Percentiles rank a stretch among this genome's conserved stretches.
phyloP scores from a whole-genome alignment of 2,888 invertebrate genomes.

The Drosophila macrothrix region DNA sequence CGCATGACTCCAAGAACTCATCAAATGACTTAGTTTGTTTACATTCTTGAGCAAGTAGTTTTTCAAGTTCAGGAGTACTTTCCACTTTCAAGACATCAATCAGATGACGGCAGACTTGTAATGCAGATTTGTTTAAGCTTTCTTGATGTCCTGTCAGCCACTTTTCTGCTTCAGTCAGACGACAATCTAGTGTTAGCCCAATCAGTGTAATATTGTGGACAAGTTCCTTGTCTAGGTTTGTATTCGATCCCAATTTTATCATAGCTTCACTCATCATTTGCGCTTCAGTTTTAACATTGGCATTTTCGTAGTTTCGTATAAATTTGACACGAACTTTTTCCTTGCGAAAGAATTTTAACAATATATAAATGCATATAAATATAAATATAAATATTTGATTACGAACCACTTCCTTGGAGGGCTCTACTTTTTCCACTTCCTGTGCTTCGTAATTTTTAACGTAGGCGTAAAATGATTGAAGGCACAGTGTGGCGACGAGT shows the following conservation, averaged over 20 bases:
- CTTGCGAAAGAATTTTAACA: constrained; percentile 66
- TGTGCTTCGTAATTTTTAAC: constrained; percentile 85
- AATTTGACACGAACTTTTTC: constrained; percentile 91
- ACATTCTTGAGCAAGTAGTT: constrained; percentile 69
- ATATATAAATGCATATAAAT: constrained; percentile 1
- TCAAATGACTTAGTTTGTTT: constrained; percentile 58
- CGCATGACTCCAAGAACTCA: constrained; percentile 82
- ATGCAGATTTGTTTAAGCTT: constrained; percentile 32
- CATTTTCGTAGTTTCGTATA: constrained; percentile 94
- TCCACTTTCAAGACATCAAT: constrained; percentile 24
- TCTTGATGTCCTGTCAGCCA: constrained; percentile 14
- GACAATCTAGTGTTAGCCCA: constrained; percentile 89
- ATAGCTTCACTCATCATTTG: constrained; percentile 48
- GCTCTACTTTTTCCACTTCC: constrained; percentile 83
- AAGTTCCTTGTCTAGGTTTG: constrained; percentile 81
- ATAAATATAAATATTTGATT: constrained; percentile 19
- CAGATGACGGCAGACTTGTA: constrained; percentile 28
- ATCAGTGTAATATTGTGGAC: constrained; percentile 87
- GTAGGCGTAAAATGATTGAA: constrained; percentile 92
- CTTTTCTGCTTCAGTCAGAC: constrained; percentile 86
- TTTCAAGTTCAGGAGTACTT: constrained; percentile 45
- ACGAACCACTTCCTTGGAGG: constrained; percentile 66
- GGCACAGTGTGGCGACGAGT: constrained; percentile 88
- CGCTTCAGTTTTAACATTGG: constrained; percentile 89
- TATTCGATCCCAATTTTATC: constrained; percentile 31